These are phyloP conservation scores for Monopterus albus DNA, from an alignment of 2,113 vertebrate genomes.

Conservation along the genomic window DNA sequence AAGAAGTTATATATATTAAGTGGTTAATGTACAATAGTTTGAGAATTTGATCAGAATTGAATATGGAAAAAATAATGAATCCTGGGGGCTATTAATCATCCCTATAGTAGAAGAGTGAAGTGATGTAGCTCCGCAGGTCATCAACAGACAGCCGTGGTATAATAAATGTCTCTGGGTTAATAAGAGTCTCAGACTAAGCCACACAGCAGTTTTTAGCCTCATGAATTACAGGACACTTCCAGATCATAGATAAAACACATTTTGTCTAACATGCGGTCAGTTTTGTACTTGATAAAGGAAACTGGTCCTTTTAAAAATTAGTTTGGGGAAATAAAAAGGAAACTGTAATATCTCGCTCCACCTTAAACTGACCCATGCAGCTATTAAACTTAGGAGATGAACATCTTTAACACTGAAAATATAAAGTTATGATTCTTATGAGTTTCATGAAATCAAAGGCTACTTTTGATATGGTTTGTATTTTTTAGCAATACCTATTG, in stretches of 20 bases:
- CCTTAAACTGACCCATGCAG: constrained; percentile 8
- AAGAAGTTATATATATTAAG: constrained; percentile 3
- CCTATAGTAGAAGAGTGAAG: constrained; percentile 26
- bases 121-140: constrained; percentile 35
- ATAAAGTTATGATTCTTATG: too few species aligned
- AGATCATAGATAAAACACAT: neutral
- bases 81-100: constrained; percentile 47
- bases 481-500: neutral
- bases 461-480: neutral
- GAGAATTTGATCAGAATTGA: constrained; percentile 9
- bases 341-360: neutral
- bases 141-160: constrained; percentile 35
- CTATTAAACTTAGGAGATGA: too few species aligned
- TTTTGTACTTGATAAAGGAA: neutral
- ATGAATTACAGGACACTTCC: constrained; percentile 3
- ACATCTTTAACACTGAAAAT: neutral
- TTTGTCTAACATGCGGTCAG: neutral
- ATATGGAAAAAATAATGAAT: constrained; percentile 26
- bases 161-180: constrained; percentile 30
- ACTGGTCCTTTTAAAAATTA: neutral
- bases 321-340: neutral
- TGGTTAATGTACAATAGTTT: neutral
- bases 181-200: constrained; percentile 36
- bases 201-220: neutral
- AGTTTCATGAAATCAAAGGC: neutral